Evolutionary conservation across 2,797 vertebrate genomes (phyloP), one percentile per base, ranked within the genome.

Genomic region (Artibeus jamaicensis): DNA sequence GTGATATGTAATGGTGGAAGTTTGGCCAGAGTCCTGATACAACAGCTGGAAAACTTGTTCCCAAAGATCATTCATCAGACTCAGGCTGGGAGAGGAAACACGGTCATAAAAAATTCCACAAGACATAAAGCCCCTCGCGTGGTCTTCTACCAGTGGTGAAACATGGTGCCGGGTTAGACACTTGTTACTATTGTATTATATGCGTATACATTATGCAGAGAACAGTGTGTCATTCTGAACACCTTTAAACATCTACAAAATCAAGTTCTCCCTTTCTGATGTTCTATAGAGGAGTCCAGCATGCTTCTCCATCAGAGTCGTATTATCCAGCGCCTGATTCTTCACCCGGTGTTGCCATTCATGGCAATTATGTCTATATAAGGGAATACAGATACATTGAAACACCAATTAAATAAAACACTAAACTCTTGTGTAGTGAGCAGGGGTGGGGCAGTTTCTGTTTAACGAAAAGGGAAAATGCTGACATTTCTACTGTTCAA

Each of bases 1-100:
- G 53, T 78, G 77, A 88, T 83, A 78, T 57, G 44, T 87, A 95
- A 96, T n/a, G 90, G 84, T 96, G 50, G 86, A 93, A 76, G 70
- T 95, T 37, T 97, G 74, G 82, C 87, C 53, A 89, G 53, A 95
- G 68, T 73, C 96, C 93, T 71, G 44, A 89, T 2, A 39, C 32
- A 89, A 97, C 93, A 96, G 74, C 92, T 96, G 92, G 91, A 95
- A 96, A 94, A 62, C 42, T 86, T 93, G 81, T 91, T 95, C 96
- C 71, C 71, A 82, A 93, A 89, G 70, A 96, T n/a, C 44, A 53
- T 82, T 94, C 44, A 89, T 96, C 82, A 95, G 77, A 86, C 29
- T 74, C 89, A 93, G 91, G 46, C 24, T 84, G 48, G 59, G 50
- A 95, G n/a, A 96, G 37, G 68, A 79, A 96, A 96, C 65, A 11